A percentile compares a stretch with the other conserved stretches of the same genome.
Conservation (phyloP, 1,140 invertebrate genomes). For the Diorhabda elongata region DNA sequence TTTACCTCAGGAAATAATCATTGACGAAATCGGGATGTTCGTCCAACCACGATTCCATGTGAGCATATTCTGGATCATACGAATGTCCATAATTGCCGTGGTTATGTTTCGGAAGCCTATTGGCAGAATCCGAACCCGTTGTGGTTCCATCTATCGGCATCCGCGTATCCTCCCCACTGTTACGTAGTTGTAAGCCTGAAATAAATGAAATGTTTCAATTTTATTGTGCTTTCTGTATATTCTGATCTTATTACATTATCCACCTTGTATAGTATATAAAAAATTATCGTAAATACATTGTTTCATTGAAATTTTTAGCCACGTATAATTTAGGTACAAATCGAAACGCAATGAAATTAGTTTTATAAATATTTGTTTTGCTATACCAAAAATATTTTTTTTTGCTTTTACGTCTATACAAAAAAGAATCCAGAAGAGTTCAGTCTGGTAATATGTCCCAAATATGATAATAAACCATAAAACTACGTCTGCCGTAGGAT, state of each 20-base stretch:
- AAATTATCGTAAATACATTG: neutral
- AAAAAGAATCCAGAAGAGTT: too few relatives aligned
- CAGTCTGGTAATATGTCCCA: too few relatives aligned
- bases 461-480: too few relatives aligned
- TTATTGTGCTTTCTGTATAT: neutral
- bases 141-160: slow-evolving; percentile 61
- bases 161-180: slow-evolving; percentile 67
- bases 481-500: too few relatives aligned
- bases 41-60: slow-evolving; percentile 90
- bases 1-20: slow-evolving; percentile 87
- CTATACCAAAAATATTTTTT: too few relatives aligned
- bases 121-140: slow-evolving; percentile 52
- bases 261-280: neutral
- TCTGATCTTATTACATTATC: neutral
- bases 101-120: slow-evolving; percentile 43
- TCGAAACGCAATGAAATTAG: too few relatives aligned
- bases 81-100: slow-evolving; percentile 51
- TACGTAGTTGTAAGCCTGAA: slow-evolving; percentile 73
- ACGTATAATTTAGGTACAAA: too few relatives aligned
- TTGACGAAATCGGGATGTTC: slow-evolving; percentile 93
- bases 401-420: too few relatives aligned
- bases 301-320: neutral
- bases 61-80: slow-evolving; percentile 79
- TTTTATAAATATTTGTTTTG: too few relatives aligned
- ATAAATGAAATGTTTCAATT: slow-evolving; percentile 25